These are phyloP conservation scores for Eulithis testata DNA, from an alignment of 2,888 invertebrate genomes.

Conservation along the genomic window DNA sequence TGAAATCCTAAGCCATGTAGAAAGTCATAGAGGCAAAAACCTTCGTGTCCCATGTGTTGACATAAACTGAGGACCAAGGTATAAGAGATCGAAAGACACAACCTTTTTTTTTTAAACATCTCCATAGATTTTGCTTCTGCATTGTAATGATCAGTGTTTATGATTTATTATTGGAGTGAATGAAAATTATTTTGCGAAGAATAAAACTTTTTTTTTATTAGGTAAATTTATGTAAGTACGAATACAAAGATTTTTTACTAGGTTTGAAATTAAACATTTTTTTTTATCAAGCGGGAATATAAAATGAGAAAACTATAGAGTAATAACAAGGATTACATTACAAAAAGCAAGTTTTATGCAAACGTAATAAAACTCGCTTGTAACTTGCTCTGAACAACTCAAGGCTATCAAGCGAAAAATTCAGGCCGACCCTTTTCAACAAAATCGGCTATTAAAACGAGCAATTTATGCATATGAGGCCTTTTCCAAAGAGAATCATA, in stretches of 20 bases:
- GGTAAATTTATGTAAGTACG: no score
- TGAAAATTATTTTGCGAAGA: no score
- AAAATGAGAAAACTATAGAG: not conserved
- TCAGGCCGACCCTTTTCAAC: slow-evolving; percentile 66
- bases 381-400: slow-evolving; percentile 44
- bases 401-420: slow-evolving; percentile 68
- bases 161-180: no score
- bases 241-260: no score
- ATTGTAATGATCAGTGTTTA: no score
- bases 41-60: slow-evolving; percentile 52
- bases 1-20: slow-evolving; percentile 63
- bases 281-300: no score
- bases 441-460: slow-evolving; percentile 70
- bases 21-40: slow-evolving; percentile 54
- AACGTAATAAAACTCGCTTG: slow-evolving; percentile 17
- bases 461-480: slow-evolving; percentile 71
- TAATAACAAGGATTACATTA: not conserved
- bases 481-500: slow-evolving; percentile 42
- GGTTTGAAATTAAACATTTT: no score
- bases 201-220: no score
- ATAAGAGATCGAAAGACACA: slow-evolving; percentile 7
- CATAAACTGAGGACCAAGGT: slow-evolving; percentile 39
- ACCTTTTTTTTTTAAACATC: no score
- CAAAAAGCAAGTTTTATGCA: not conserved
- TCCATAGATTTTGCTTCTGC: no score